phyloP scores from a whole-genome alignment of 2,113 vertebrate genomes.

The Myrmecophaga tridactyla region DNA sequence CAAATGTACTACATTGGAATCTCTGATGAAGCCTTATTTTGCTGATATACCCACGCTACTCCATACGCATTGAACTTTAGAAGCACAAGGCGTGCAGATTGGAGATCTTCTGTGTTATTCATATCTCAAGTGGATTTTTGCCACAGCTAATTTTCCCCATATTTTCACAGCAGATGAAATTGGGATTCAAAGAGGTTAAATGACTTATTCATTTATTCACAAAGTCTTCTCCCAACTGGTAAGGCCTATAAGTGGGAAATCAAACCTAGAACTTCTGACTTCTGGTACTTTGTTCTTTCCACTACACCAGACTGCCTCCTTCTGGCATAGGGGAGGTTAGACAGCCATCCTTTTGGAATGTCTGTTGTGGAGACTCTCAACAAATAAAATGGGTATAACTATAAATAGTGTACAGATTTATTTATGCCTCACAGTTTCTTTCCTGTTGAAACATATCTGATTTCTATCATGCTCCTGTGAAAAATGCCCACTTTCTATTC shows the following conservation, averaged over 20 bases:
- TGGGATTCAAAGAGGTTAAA: background rate
- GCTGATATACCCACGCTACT: fast-evolving
- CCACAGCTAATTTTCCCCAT: background rate
- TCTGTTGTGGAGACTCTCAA: too few relatives aligned
- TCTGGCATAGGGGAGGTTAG: background rate
- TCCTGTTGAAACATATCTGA: background rate
- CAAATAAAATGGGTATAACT: too few relatives aligned
- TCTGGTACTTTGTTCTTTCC: background rate
- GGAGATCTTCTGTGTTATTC: background rate
- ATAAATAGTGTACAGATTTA: fast-evolving
- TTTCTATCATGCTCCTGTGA: fast-evolving
- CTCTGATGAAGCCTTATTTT: background rate
- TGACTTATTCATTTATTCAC: background rate
- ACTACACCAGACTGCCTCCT: background rate
- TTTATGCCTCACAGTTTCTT: fast-evolving
- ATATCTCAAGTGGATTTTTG: background rate
- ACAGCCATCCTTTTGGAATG: background rate
- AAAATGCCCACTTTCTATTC: background rate
- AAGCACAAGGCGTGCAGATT: background rate
- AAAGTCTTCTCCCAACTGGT: background rate
- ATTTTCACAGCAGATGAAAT: background rate
- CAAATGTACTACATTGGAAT: background rate
- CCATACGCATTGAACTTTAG: background rate
- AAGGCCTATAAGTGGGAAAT: background rate
- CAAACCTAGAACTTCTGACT: background rate